Percentiles rank a stretch among this genome's conserved stretches.
phyloP scores from a whole-genome alignment of 2,797 vertebrate genomes.

The Cyclura pinguis region DNA sequence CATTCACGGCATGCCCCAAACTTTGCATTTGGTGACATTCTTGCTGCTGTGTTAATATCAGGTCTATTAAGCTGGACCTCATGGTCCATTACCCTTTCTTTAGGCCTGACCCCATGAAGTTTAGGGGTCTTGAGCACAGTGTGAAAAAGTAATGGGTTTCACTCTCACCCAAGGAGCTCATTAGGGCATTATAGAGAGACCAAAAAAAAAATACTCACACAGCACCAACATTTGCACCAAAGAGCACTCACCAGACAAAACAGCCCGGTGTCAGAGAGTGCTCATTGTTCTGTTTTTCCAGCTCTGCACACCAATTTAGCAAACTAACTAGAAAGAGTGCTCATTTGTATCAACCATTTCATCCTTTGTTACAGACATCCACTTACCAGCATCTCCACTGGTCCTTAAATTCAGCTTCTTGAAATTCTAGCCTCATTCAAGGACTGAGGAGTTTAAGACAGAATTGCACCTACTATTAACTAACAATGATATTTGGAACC shows the following conservation, averaged over 20 bases:
- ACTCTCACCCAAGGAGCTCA: conserved; percentile 93
- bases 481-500: conserved; percentile 40
- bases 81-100: conserved; percentile 94
- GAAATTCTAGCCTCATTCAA: conserved; percentile 61
- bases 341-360: conserved; percentile 78
- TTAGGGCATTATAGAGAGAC: conserved; percentile 98
- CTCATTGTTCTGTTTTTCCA: conserved; percentile 88
- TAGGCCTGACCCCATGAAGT: conserved; percentile 89
- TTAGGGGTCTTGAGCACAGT: conserved; percentile 91
- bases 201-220: conserved; percentile 88
- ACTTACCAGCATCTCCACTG: conserved; percentile 69
- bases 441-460: conserved; percentile 37
- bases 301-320: conserved; percentile 83
- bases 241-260: conserved; percentile 89
- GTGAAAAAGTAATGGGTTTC: conserved; percentile 91
- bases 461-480: conserved; percentile 49
- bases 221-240: conserved; percentile 93
- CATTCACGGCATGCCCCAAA: conserved; percentile 83
- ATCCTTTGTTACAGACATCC: conserved; percentile 74
- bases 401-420: conserved; percentile 61
- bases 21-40: conserved; percentile 86
- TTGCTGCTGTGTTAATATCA: conserved; percentile 87
- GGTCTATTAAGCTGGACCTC: conserved; percentile 87
- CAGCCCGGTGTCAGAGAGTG: conserved; percentile 92
- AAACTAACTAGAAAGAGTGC: conserved; percentile 73